A percentile compares a stretch with the other conserved stretches of the same genome.
These are phyloP conservation scores for Heliconius melpomene DNA, from an alignment of 1,140 invertebrate genomes.

Conservation along the genomic window DNA sequence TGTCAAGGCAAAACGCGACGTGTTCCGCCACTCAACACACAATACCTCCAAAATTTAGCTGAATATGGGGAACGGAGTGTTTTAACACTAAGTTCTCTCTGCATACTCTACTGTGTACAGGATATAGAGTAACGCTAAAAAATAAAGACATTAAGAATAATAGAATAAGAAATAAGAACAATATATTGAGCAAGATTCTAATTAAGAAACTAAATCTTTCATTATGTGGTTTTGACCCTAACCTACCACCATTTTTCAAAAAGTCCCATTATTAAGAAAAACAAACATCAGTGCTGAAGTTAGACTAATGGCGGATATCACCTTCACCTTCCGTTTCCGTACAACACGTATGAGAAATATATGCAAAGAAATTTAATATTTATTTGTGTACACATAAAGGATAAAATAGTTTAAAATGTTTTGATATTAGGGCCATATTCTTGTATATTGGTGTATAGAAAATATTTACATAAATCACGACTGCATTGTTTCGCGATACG, in stretches of 20 bases:
- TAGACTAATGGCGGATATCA: conserved; percentile 64
- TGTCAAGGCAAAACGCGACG: no score
- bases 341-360: conserved; percentile 8
- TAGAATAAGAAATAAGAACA: neutral
- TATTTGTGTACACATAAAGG: neutral
- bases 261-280: conserved; percentile 55
- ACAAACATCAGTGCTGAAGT: conserved; percentile 51
- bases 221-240: conserved; percentile 31
- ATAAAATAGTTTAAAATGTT: conserved; percentile 12
- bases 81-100: no score
- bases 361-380: neutral
- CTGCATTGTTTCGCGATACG: conserved; percentile 27
- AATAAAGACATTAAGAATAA: neutral
- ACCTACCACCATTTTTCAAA: conserved; percentile 48
- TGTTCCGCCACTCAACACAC: no score
- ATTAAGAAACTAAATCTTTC: conserved; percentile 43
- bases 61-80: no score
- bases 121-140: no score
- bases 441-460: conserved; percentile 50
- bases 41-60: no score
- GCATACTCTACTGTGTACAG: no score
- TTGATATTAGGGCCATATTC: neutral
- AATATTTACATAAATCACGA: conserved; percentile 53
- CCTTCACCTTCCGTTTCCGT: conserved; percentile 67
- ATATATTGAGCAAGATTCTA: conserved; percentile 39